Conservation (phyloP, 2,113 vertebrate genomes). For the Pimephales promelas region DNA sequence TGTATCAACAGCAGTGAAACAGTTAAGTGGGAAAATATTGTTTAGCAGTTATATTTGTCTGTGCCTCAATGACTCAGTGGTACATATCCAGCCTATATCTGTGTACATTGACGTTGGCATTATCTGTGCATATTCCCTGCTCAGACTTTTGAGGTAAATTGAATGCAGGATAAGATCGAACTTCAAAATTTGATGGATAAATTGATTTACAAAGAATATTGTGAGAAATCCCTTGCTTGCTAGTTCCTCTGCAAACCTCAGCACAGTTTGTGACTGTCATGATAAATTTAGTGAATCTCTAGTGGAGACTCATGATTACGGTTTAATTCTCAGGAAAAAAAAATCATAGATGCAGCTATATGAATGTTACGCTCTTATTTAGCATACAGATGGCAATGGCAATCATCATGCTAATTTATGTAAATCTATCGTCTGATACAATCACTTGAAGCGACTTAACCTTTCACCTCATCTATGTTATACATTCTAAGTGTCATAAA, state of each 20-base stretch:
- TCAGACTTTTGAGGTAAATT: too few species aligned
- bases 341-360: constrained; percentile 9
- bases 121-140: too few species aligned
- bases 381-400: constrained; percentile 26
- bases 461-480: constrained; percentile 47
- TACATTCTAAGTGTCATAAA: constrained; percentile 40
- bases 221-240: not conserved
- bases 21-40: too few species aligned
- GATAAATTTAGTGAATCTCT: not conserved
- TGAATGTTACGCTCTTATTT: constrained; percentile 22
- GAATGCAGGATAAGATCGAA: too few species aligned
- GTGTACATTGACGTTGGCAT: too few species aligned
- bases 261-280: not conserved
- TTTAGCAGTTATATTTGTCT: too few species aligned
- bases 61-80: too few species aligned
- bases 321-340: not conserved
- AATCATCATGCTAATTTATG: constrained; percentile 51
- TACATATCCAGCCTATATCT: too few species aligned
- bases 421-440: constrained; percentile 40
- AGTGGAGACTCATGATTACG: not conserved
- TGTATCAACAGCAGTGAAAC: too few species aligned
- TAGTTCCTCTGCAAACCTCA: not conserved
- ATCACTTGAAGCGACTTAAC: constrained; percentile 51
- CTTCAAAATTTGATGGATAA: not conserved
- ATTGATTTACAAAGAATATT: not conserved